Evolutionary conservation across 2,113 vertebrate genomes (phyloP), one percentile per base, ranked within the genome.

Genomic region (Labeo catla): DNA sequence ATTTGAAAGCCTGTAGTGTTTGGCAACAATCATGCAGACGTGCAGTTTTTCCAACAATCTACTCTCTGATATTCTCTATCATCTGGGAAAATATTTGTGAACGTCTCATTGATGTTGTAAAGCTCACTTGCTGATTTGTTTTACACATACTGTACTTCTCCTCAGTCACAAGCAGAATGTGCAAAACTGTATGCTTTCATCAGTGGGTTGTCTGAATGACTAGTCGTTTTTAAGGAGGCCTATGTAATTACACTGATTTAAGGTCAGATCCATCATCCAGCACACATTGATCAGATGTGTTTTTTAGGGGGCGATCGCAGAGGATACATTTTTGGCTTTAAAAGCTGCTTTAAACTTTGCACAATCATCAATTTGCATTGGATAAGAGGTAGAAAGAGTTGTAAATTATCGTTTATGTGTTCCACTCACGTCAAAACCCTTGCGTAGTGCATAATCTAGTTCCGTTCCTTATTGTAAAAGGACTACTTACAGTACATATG

Each of bases 51-150:
- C 39, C 36, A 45, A 72, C 68, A 43, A 21, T 47, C 19, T n/a
- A 12, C 43, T 74, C 72, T 47, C 19, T 19, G 10, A 43, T 72
- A 34, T 39, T 70, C 16, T 43, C 15, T 15, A 43, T 43, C 72
- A 12, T 47, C 2, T 47, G 19, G 21, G 34, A 47, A 47, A n/a
- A 74, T 21, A 74, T 49, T 74, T 74, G 21, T 49, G 21, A 49
- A 74, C 49, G 45, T 74, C 45, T 74, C 72, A 74, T 47, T 49
- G 43, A 13, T 74, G 72, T 74, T 74, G 45, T 45, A 45, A 73
- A 73, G 19, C 19, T 49, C 39, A 74, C 6, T n/a, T 74, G 43
- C 72, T 49, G 21, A n/a, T 47, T 74, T 74, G 72, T 23, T 74
- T n/a, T 74, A 47, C 72, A 7, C 19, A n/a, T 45, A 47, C 19